Conservation (phyloP, 2,797 vertebrate species). For the Salmo trutta region DNA sequence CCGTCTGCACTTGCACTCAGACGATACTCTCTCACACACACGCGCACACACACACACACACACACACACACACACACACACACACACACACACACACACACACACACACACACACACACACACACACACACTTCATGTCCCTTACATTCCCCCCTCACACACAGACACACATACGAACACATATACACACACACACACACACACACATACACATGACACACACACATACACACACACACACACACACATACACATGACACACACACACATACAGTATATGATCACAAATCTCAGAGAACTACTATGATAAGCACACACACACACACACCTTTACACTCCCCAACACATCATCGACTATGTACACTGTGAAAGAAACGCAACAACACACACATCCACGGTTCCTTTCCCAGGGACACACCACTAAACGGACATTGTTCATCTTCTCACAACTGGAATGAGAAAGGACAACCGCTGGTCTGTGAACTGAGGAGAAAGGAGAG, state of each 20-base stretch:
- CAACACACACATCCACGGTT: background rate
- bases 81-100: background rate
- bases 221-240: slow-evolving; percentile 26
- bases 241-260: slow-evolving; percentile 9
- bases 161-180: background rate
- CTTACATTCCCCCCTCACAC: slow-evolving; percentile 14
- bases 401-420: background rate
- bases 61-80: background rate
- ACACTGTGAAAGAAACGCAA: slow-evolving; percentile 53
- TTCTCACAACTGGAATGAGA: slow-evolving; percentile 17
- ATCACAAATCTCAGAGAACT: background rate
- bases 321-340: slow-evolving; percentile 31
- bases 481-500: slow-evolving; percentile 40
- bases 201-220: slow-evolving; percentile 12
- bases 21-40: slow-evolving; percentile 10
- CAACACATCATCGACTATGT: slow-evolving; percentile 17
- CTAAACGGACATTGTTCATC: background rate
- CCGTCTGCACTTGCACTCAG: slow-evolving; percentile 31
- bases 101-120: slow-evolving; percentile 19
- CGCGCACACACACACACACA: background rate
- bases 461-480: background rate
- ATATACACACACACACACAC: background rate
- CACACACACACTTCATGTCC: slow-evolving; percentile 9
- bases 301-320: slow-evolving; percentile 11
- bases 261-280: slow-evolving; percentile 6